A percentile compares a stretch with the other conserved stretches of the same genome.
Conservation (phyloP, 2,113 vertebrate species). For the Paracanthobrama guichenoti region DNA sequence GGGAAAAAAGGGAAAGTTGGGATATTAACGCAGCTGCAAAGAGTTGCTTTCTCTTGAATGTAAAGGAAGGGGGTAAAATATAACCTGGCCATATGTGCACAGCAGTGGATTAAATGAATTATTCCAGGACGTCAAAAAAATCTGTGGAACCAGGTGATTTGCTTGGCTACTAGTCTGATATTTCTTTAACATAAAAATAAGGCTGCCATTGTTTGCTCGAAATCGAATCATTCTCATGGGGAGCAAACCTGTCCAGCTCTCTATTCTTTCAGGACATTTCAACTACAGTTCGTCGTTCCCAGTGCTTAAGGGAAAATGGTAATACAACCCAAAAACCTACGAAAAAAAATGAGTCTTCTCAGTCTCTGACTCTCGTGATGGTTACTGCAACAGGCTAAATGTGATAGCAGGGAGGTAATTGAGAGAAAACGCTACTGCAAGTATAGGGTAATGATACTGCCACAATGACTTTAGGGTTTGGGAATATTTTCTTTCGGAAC, state of each 20-base stretch:
- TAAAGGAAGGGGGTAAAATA: conserved; percentile 44
- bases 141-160: conserved; percentile 55
- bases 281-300: conserved; percentile 38
- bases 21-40: conserved; percentile 40
- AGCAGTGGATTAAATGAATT: conserved; percentile 57
- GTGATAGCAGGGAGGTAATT: conserved; percentile 42
- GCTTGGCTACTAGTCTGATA: conserved; percentile 49
- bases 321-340: conserved; percentile 39
- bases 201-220: conserved; percentile 53
- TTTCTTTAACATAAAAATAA: conserved; percentile 53
- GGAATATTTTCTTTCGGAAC: conserved; percentile 49
- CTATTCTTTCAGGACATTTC: conserved; percentile 44
- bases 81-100: conserved; percentile 50
- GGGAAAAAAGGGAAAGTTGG: not conserved
- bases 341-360: conserved; percentile 6
- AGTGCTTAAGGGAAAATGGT: conserved; percentile 40
- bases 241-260: conserved; percentile 52
- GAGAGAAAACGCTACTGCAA: conserved; percentile 55
- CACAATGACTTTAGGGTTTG: conserved; percentile 46
- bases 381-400: conserved; percentile 30
- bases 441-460: conserved; percentile 40
- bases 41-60: conserved; percentile 32
- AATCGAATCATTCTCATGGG: conserved; percentile 53
- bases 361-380: conserved; percentile 2
- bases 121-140: conserved; percentile 51